Base-by-base conservation (phyloP, 2,888 invertebrate species). In the Cephus sareptanus region DNA sequence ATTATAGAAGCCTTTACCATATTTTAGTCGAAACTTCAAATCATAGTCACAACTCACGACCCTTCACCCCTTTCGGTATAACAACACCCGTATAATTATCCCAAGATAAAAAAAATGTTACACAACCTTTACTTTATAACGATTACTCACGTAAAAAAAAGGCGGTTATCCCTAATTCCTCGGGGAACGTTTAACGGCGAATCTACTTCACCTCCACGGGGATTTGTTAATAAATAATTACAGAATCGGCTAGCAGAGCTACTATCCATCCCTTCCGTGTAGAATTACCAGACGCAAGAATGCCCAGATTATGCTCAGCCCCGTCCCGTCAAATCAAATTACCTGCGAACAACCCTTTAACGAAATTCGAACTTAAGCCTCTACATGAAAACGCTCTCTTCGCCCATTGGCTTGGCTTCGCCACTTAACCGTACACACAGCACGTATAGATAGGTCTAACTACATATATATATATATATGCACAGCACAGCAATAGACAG, bases 211-310 rank as follows among this genome's bases (percentile, higher is more conserved):
- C 9, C 23, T 23, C 23, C 1, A 6, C 23, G 9, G 56, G 23
- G 56, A 56, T 56, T 56, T 56, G 56, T 56, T 56, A 56, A 23
- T 56, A 56, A 56, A 56, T 56, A 56, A 56, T 56, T 56, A 9
- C 56, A 56, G 23, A 9, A 9, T 23, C 23, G 6, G 2, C 23
- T 2, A 23, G 56, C 30, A 31, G 34, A 69, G 73, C 69, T 68
- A 74, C 75, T 76, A 74, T 69, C 75, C 76, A 15, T 73, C 30
- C 73, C 35, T 56, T 34, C 73, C 37, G 37, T 76, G 23, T 31
- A 71, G 71, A 77, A 76, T 77, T 79, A 76, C 76, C 68, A 34
- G 37, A 71, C 74, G 75, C 69, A 75, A 77, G 79, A 68, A 34
- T 9, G 56, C 23, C 56, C 56, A 23, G 56, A 56, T 56, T 23